Conservation (phyloP, 1,140 invertebrate species). For the Psilanteris sp. region DNA sequence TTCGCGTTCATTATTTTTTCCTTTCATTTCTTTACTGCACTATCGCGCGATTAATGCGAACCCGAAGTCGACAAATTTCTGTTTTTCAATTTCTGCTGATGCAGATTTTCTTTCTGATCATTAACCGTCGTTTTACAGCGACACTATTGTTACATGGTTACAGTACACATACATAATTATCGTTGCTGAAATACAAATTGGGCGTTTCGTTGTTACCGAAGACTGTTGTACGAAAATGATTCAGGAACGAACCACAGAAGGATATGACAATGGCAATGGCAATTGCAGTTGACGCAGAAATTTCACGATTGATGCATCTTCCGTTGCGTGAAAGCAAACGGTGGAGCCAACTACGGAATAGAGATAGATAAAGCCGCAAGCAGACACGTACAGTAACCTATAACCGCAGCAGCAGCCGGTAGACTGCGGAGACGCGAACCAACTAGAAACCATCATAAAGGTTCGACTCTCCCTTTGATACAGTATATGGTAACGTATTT, state of each 20-base stretch:
- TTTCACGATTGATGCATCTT: conserved; percentile 77
- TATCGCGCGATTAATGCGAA: conserved; percentile 32
- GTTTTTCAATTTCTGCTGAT: too few relatives aligned
- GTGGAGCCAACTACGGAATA: conserved; percentile 45
- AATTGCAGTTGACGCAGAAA: conserved; percentile 76
- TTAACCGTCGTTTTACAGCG: conserved; percentile 12
- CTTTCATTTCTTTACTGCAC: conserved; percentile 2
- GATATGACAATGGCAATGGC: conserved; percentile 66
- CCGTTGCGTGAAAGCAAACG: conserved; percentile 50
- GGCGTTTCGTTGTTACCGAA: conserved; percentile 32
- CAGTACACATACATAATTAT: too few relatives aligned
- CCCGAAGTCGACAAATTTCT: conserved; percentile 45
- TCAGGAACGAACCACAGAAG: conserved; percentile 67
- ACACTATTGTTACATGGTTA: conserved; percentile 49
- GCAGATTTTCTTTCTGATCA: too few relatives aligned
- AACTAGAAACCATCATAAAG: conserved; percentile 78
- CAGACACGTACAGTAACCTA: conserved; percentile 63
- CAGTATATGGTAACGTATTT: conserved; percentile 75
- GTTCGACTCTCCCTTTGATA: conserved; percentile 77
- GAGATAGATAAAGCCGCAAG: conserved; percentile 67
- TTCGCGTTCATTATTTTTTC: conserved; percentile 14
- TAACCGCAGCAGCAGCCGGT: conserved; percentile 63
- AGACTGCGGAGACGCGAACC: conserved; percentile 74
- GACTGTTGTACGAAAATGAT: conserved; percentile 62
- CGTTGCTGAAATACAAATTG: too few relatives aligned